phyloP scores from a whole-genome alignment of 1,140 invertebrate genomes.

The Leptinotarsa undecemlineata region DNA sequence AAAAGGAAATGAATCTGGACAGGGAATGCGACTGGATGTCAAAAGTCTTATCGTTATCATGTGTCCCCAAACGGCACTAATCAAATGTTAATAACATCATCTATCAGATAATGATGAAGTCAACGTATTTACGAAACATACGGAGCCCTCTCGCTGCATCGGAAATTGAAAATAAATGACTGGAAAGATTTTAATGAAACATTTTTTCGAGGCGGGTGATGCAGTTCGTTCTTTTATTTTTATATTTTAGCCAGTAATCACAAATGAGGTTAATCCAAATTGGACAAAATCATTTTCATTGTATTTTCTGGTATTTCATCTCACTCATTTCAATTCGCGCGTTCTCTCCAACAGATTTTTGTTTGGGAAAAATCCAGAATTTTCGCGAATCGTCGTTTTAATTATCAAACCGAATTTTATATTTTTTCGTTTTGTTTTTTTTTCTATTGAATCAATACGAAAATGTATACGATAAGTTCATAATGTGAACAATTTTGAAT shows the following conservation, averaged over 20 bases:
- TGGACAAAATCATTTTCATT: conserved; percentile 56
- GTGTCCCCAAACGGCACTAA: background rate
- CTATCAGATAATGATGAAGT: conserved; percentile 14
- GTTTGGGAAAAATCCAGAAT: conserved; percentile 22
- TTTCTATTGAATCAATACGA: background rate
- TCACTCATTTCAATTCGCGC: conserved; percentile 26
- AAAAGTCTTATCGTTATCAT: too few relatives aligned
- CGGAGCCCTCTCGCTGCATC: conserved; percentile 7
- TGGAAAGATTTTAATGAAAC: conserved; percentile 49
- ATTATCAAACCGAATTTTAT: conserved; percentile 16
- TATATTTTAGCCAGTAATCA: conserved; percentile 49
- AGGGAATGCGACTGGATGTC: too few relatives aligned
- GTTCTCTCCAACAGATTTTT: conserved; percentile 9
- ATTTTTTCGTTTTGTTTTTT: conserved; percentile 12
- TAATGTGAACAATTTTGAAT: background rate
- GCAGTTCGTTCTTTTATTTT: conserved; percentile 28
- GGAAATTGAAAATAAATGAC: conserved; percentile 49
- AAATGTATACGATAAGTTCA: conserved; percentile 6
- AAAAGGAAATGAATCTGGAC: too few relatives aligned
- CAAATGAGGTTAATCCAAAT: conserved; percentile 57
- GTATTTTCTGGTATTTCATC: conserved; percentile 44
- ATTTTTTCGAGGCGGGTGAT: conserved; percentile 28
- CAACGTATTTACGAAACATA: conserved; percentile 12
- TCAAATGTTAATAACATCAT: conserved; percentile 15
- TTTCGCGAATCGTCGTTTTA: conserved; percentile 24